A percentile compares a stretch with the other conserved stretches of the same genome.
Evolutionary conservation across 2,113 vertebrate genomes (phyloP).

Genomic region (Podiceps cristatus): DNA sequence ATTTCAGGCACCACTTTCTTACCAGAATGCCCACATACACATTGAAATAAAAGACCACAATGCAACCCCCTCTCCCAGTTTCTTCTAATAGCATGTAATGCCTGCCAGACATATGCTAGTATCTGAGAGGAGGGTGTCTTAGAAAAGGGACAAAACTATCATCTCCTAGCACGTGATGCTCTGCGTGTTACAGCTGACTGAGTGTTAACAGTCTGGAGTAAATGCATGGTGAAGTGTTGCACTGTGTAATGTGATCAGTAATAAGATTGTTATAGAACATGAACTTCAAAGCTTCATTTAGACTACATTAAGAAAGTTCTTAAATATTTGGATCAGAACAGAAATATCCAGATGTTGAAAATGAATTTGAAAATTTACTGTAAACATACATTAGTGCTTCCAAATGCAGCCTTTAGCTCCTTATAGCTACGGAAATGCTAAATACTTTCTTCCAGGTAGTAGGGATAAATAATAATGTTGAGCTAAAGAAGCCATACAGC

Average conservation of each 20-base stretch:
- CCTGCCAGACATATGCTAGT: neutral
- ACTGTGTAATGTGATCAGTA: neutral
- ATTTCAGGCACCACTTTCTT: neutral
- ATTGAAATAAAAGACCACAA: neutral
- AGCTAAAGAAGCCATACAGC: neutral
- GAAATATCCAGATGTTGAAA: neutral
- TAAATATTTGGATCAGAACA: neutral
- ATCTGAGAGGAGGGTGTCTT: neutral
- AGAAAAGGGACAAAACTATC: neutral
- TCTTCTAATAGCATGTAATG: neutral
- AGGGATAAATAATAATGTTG: neutral
- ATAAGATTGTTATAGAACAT: neutral
- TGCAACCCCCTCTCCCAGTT: neutral
- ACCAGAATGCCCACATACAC: neutral
- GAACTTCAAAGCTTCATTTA: neutral
- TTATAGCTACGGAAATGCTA: neutral
- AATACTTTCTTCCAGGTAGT: neutral
- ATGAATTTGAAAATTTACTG: neutral
- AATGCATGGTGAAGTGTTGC: neutral
- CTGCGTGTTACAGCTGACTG: neutral
- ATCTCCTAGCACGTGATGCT: neutral
- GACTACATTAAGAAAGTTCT: neutral
- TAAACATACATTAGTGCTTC: neutral
- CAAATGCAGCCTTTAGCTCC: neutral
- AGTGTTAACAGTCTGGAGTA: neutral